phyloP scores from a whole-genome alignment of 2,797 vertebrate genomes.

The Sarcophilus harrisii region DNA sequence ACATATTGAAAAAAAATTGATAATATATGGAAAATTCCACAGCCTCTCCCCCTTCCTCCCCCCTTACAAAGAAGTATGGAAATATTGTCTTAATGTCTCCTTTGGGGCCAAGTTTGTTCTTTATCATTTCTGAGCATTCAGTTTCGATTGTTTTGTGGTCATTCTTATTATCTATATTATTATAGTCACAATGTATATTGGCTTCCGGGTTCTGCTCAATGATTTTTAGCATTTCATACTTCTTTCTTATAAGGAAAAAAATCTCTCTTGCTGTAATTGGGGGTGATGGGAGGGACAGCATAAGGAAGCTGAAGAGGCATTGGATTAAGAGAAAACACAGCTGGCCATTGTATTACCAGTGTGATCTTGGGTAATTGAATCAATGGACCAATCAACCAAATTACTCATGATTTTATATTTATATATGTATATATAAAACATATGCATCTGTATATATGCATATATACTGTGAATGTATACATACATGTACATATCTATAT shows the following conservation, averaged over 20 bases:
- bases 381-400: background rate
- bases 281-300: background rate
- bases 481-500: too few relatives aligned
- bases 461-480: too few relatives aligned
- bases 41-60: background rate
- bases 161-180: background rate
- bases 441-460: background rate
- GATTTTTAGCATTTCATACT: background rate
- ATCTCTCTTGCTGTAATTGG: constrained; percentile 25
- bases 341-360: background rate
- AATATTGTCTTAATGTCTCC: background rate
- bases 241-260: constrained; percentile 40
- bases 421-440: background rate
- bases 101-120: background rate
- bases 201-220: background rate
- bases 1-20: background rate
- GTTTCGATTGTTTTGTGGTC: background rate
- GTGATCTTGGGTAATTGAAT: background rate
- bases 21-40: background rate
- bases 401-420: background rate
- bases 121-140: background rate
- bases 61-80: background rate
- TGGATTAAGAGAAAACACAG: background rate
- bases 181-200: background rate
- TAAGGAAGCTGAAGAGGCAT: background rate